Conservation (phyloP, 2,888 invertebrate genomes). For the Boloria selene region DNA sequence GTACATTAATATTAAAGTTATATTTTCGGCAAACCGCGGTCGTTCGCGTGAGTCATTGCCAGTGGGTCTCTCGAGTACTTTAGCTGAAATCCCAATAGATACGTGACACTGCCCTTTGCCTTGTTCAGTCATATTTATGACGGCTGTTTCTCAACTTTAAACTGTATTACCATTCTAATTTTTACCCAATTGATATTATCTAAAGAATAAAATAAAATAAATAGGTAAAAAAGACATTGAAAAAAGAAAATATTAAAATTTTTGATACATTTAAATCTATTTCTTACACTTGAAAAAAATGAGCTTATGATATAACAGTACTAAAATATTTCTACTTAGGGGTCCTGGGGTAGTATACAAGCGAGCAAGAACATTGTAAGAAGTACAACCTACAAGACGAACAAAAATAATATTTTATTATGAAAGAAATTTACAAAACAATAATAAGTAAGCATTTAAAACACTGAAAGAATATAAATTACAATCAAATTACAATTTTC, state of each 20-base stretch:
- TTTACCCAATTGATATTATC: slow-evolving; percentile 17
- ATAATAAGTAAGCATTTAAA: no score
- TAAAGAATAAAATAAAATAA: background rate
- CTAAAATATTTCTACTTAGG: no score
- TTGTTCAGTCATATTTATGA: slow-evolving; percentile 63
- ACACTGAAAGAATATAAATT: no score
- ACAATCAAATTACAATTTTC: no score
- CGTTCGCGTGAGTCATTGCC: slow-evolving; percentile 62
- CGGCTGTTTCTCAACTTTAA: slow-evolving; percentile 54
- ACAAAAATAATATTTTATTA: no score
- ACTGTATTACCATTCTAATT: slow-evolving; percentile 36
- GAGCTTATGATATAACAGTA: no score
- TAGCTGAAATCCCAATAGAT: slow-evolving; percentile 54
- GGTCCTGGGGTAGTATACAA: no score
- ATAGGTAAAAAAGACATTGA: background rate
- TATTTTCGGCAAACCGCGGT: slow-evolving; percentile 64
- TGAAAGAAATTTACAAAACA: no score
- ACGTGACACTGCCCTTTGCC: slow-evolving; percentile 51
- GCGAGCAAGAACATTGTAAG: no score
- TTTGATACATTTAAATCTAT: background rate
- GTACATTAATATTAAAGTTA: slow-evolving; percentile 58
- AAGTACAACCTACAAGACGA: no score
- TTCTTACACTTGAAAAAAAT: no score
- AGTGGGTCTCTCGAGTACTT: slow-evolving; percentile 50
- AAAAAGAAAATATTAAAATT: background rate